A percentile compares a stretch with the other conserved stretches of the same genome.
Evolutionary conservation across 2,888 invertebrate genomes (phyloP).

Genomic region (Ametastegia equiseti): DNA sequence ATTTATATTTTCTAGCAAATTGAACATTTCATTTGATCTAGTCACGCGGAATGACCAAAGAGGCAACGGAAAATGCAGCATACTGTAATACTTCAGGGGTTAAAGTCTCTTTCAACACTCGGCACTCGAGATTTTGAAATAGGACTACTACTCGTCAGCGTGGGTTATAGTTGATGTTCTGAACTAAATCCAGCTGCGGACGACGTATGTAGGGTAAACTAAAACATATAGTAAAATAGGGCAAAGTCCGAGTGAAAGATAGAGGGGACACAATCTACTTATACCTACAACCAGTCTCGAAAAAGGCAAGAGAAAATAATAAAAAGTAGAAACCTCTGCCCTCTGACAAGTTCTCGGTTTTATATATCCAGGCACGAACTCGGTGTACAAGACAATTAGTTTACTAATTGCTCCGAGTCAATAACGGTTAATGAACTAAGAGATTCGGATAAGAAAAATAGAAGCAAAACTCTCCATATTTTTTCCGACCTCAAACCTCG

Average conservation of each 20-base stretch:
- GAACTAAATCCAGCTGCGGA: conserved; percentile 18
- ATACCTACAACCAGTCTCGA: background rate
- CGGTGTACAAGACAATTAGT: background rate
- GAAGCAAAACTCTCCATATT: background rate
- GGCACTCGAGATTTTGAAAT: conserved; percentile 29
- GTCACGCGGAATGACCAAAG: background rate
- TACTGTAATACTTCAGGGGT: background rate
- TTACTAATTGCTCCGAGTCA: background rate
- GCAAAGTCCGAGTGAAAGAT: conserved; percentile 10
- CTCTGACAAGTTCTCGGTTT: background rate
- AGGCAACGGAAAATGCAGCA: background rate
- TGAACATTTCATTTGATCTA: background rate
- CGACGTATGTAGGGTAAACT: conserved; percentile 18
- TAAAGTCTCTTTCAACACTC: conserved; percentile 25
- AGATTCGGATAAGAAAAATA: background rate
- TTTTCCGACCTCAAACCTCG: no score
- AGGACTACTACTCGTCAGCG: conserved; percentile 20
- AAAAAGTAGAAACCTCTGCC: background rate
- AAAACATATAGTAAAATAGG: background rate
- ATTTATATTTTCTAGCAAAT: background rate
- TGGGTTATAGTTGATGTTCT: background rate
- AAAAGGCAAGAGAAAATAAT: background rate
- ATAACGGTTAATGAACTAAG: background rate
- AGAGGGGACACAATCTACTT: no score
- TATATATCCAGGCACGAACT: background rate